These are phyloP conservation scores for Euplagia quadripunctaria DNA, from an alignment of 2,888 invertebrate species.

Conservation along the genomic window DNA sequence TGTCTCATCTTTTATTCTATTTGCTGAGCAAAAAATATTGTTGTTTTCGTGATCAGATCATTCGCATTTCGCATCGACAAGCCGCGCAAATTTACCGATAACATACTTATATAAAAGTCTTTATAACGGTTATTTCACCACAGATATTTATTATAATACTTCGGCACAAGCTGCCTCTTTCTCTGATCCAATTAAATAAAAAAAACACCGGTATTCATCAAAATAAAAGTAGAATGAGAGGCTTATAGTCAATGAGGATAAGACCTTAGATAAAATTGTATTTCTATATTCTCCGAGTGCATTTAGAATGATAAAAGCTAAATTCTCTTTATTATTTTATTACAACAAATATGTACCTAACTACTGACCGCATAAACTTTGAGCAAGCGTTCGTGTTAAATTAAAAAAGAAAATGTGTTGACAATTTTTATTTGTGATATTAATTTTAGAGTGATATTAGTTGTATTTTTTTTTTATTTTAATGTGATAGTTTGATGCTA, in stretches of 20 bases:
- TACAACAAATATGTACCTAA: slow-evolving; percentile 32
- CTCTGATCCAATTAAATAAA: neutral
- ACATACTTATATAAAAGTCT: neutral
- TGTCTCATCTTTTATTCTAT: neutral
- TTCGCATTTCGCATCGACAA: neutral
- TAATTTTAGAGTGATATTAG: slow-evolving; percentile 2
- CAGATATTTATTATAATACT: neutral
- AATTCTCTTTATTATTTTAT: slow-evolving; percentile 42
- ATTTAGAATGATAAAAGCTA: slow-evolving; percentile 45
- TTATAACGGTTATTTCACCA: neutral
- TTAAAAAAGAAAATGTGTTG: slow-evolving; percentile 9
- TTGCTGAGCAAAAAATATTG: neutral
- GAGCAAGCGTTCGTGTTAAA: neutral
- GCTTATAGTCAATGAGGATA: neutral
- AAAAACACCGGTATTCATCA: neutral
- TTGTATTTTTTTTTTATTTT: slow-evolving; percentile 35
- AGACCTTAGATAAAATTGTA: slow-evolving; percentile 36
- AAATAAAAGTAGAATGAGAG: neutral
- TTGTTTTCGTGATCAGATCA: too few relatives aligned
- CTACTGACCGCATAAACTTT: slow-evolving; percentile 23
- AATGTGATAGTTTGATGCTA: slow-evolving; percentile 20
- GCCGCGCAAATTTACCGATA: neutral
- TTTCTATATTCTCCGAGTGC: slow-evolving; percentile 46
- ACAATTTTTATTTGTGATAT: slow-evolving; percentile 15
- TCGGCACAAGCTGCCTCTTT: neutral